A percentile compares a stretch with the other conserved stretches of the same genome.
These are phyloP conservation scores for Perithous albicinctus DNA, from an alignment of 2,888 invertebrate species.

Conservation along the genomic window DNA sequence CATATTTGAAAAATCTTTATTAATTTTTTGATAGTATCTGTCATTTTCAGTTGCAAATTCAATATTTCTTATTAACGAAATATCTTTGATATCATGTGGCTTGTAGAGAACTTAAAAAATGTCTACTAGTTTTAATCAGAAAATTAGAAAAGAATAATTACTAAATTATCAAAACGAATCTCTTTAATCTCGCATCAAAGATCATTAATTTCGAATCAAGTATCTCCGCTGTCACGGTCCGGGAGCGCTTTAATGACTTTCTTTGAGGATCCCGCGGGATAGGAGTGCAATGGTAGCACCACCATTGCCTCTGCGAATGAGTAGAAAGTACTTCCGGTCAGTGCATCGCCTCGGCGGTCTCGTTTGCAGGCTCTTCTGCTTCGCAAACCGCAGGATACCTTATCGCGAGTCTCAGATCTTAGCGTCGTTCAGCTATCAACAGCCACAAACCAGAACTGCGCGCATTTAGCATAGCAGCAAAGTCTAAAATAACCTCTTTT, in stretches of 20 bases:
- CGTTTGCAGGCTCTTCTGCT: slow-evolving; percentile 12
- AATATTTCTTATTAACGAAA: too few relatives aligned
- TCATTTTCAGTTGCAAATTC: too few relatives aligned
- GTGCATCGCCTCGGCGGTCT: slow-evolving; percentile 46
- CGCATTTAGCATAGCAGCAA: background rate
- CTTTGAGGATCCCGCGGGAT: slow-evolving; percentile 12
- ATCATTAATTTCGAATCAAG: too few relatives aligned
- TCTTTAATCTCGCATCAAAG: background rate
- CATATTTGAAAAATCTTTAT: too few relatives aligned
- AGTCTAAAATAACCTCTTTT: background rate
- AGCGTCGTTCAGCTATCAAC: slow-evolving; percentile 7
- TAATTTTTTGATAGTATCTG: too few relatives aligned
- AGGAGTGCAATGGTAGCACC: background rate
- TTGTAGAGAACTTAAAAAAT: too few relatives aligned
- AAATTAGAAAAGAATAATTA: too few relatives aligned
- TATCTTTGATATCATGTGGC: too few relatives aligned
- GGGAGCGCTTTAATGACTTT: slow-evolving; percentile 1
- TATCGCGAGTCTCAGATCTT: slow-evolving; percentile 16
- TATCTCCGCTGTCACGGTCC: background rate
- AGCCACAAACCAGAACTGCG: slow-evolving; percentile 5
- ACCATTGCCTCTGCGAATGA: background rate
- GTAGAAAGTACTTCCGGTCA: slow-evolving; percentile 66
- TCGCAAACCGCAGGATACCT: background rate
- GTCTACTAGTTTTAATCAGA: too few relatives aligned
- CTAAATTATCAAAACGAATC: background rate